These are phyloP conservation scores for Andrena cerasifolii DNA, from an alignment of 1,140 invertebrate species.

Conservation along the genomic window DNA sequence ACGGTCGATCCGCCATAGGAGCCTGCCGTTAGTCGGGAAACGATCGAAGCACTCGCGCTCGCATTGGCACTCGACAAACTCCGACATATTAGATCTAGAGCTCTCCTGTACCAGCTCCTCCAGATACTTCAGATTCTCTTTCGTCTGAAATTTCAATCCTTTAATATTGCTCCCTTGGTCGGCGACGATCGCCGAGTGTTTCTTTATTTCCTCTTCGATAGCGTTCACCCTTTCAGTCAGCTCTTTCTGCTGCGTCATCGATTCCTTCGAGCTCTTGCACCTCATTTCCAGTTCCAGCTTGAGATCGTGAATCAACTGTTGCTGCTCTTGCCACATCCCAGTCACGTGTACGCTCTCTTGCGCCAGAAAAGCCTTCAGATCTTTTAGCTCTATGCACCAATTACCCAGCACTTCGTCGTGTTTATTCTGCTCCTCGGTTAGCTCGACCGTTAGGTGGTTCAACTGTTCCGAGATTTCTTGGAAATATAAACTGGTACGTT, in stretches of 20 bases:
- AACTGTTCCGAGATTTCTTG: conserved; percentile 57
- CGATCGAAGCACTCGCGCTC: conserved; percentile 4
- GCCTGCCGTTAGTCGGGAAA: conserved; percentile 80
- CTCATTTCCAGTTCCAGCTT: conserved; percentile 76
- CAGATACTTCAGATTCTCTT: conserved; percentile 65
- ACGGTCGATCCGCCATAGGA: conserved; percentile 87
- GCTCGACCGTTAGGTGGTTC: conserved; percentile 49
- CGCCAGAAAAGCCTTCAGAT: conserved; percentile 83
- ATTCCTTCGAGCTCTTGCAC: conserved; percentile 71
- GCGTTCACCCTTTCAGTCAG: conserved; percentile 60
- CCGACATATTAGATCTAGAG: not conserved
- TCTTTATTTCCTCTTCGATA: conserved; percentile 45
- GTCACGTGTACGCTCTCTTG: conserved; percentile 73
- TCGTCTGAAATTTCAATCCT: conserved; percentile 67
- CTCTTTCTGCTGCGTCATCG: conserved; percentile 59
- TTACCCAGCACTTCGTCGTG: conserved; percentile 33
- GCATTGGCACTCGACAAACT: conserved; percentile 15
- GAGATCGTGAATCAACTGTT: conserved; percentile 70
- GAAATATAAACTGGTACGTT: conserved; percentile 53
- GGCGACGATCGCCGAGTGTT: conserved; percentile 17
- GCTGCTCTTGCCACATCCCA: conserved; percentile 76
- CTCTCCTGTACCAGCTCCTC: conserved; percentile 63
- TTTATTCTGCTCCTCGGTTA: conserved; percentile 42
- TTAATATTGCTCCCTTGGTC: conserved; percentile 53
- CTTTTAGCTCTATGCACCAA: conserved; percentile 71